Conservation (phyloP, 2,888 invertebrate species). For the Homarus gammarus region DNA sequence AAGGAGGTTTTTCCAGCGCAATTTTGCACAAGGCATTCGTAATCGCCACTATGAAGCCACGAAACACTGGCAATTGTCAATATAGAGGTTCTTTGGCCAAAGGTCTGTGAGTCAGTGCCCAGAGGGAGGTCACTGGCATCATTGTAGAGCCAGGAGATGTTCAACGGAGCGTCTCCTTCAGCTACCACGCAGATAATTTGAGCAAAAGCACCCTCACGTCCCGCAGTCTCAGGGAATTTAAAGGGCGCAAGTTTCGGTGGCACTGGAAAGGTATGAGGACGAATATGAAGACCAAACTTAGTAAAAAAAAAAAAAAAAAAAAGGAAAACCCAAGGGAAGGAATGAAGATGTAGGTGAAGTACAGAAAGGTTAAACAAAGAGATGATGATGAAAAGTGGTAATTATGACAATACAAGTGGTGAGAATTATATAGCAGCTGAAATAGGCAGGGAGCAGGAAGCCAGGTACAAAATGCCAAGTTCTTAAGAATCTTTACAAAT, state of each 20-base stretch:
- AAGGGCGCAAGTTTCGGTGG: slow-evolving; percentile 75
- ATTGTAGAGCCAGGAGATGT: slow-evolving; percentile 78
- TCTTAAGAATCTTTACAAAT: too few species aligned
- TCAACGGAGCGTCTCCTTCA: slow-evolving; percentile 78
- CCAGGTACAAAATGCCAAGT: neutral
- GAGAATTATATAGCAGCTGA: neutral
- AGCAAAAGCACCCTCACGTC: slow-evolving; percentile 77
- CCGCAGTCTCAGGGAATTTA: slow-evolving; percentile 74
- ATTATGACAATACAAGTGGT: neutral
- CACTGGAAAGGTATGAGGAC: slow-evolving; percentile 72
- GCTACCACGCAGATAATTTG: slow-evolving; percentile 78
- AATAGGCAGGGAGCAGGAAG: slow-evolving; percentile 32
- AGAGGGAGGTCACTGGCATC: slow-evolving; percentile 54
- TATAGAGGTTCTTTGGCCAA: slow-evolving; percentile 70
- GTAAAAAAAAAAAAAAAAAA: neutral
- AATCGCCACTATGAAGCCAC: slow-evolving; percentile 77
- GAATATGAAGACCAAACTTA: slow-evolving; percentile 38
- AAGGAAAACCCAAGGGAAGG: neutral
- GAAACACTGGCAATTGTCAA: slow-evolving; percentile 66
- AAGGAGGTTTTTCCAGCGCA: slow-evolving; percentile 76
- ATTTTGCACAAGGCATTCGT: slow-evolving; percentile 77
- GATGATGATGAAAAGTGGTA: neutral
- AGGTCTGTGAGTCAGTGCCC: slow-evolving; percentile 49
- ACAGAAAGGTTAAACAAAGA: slow-evolving; percentile 1
- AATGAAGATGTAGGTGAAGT: neutral